These are phyloP conservation scores for Yoshiicerus persimilis DNA, from an alignment of 1,140 invertebrate species.

Conservation along the genomic window DNA sequence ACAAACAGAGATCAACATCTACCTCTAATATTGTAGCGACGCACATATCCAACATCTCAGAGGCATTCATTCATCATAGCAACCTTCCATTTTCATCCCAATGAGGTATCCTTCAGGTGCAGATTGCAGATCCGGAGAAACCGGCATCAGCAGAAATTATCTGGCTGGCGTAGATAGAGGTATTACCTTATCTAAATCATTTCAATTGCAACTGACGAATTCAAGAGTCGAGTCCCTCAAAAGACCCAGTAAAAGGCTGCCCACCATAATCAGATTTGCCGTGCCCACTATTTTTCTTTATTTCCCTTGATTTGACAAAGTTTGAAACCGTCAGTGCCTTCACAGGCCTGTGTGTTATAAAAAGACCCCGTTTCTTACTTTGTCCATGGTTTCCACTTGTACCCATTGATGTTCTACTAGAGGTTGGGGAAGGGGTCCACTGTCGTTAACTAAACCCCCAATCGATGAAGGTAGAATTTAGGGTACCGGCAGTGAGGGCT, in stretches of 20 bases:
- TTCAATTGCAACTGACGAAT: not conserved
- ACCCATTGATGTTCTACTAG: not conserved
- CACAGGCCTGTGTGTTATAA: not conserved
- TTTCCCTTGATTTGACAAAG: not conserved
- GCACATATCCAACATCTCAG: not conserved
- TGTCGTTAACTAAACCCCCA: slow-evolving; percentile 42
- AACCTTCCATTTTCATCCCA: not conserved
- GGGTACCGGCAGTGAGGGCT: slow-evolving; percentile 37
- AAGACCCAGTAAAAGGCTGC: not conserved
- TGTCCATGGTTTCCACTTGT: slow-evolving; percentile 4
- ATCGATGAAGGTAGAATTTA: slow-evolving; percentile 16
- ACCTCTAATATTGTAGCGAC: not conserved
- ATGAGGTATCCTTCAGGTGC: not conserved
- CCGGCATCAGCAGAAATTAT: not conserved
- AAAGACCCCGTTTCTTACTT: not conserved
- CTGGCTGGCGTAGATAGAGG: not conserved
- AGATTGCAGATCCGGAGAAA: not conserved
- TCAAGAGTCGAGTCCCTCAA: not conserved
- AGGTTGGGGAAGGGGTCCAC: slow-evolving; percentile 42
- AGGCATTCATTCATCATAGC: not conserved
- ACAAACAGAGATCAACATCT: not conserved
- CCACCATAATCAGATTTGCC: not conserved
- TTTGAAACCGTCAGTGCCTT: not conserved
- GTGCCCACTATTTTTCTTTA: not conserved
- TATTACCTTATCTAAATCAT: not conserved